phyloP scores from a whole-genome alignment of 2,113 vertebrate genomes.

The Dermatemys mawii region DNA sequence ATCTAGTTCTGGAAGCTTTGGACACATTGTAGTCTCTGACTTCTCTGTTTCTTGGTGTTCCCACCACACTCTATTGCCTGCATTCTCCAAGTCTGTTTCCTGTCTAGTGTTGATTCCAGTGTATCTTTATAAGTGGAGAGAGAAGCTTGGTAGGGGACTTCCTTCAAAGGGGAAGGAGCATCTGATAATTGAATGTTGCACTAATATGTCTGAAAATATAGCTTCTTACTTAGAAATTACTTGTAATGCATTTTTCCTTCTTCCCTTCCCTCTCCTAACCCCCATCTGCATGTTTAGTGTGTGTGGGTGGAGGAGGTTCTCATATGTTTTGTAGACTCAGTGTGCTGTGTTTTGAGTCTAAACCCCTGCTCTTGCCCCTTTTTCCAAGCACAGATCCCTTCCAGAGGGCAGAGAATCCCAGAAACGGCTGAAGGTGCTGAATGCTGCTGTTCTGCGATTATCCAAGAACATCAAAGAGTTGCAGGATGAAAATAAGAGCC shows the following conservation, averaged over 20 bases:
- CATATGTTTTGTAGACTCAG: neutral
- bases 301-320: neutral
- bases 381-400: constrained; percentile 49
- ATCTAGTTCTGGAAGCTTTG: neutral
- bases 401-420: constrained; percentile 81
- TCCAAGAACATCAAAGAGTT: constrained; percentile 86
- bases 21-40: neutral
- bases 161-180: neutral
- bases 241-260: neutral
- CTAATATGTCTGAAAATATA: constrained; percentile 14
- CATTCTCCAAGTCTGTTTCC: constrained; percentile 5
- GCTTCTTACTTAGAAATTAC: neutral
- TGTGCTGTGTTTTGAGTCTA: constrained; percentile 31
- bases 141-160: neutral
- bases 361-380: neutral
- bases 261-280: rapidly evolving
- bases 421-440: constrained; percentile 82
- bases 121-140: neutral
- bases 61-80: neutral
- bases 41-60: neutral
- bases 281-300: neutral
- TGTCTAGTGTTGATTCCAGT: neutral
- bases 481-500: constrained; percentile 85
- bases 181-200: neutral
- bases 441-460: constrained; percentile 82